Base-by-base conservation (phyloP, 2,113 vertebrate genomes). In the Hemibagrus wyckioides region DNA sequence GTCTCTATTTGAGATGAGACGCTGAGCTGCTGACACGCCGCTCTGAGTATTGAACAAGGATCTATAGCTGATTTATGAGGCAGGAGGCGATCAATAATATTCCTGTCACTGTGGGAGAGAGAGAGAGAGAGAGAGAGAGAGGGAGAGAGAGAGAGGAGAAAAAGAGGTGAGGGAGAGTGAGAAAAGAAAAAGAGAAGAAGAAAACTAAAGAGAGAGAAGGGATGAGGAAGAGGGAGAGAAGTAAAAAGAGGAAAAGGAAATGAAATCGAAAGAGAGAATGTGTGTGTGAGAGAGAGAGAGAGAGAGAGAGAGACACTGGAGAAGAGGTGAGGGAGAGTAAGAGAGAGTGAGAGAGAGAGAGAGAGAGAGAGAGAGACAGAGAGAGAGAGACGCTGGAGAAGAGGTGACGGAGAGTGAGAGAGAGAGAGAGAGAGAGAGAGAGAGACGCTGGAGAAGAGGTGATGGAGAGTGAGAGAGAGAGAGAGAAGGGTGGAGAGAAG, bases 11-110 rank as follows among this genome's bases (percentile, higher is more conserved):
- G 84, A 88, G 89, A 89, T 87, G 91, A 82, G 93, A 93, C 90
- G 92, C 39, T 50, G 90, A 93, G 92, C 89, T 90, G 94, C 92
- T 94, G 94, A 94, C 92, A 93, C 87, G 92, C 93, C 89, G 91
- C 86, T 89, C 87, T 87, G 89, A 90, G 52, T 94, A 94, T 93
- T 93, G 93, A 95, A 91, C 92, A 91, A 79, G 87, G 90, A 90
- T 91, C 89, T 89, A 88, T 90, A 80, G 86, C 88, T 94, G 94
- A 94, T 92, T 91, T 91, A 94, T 92, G 91, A 91, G 83, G 84
- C 23, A 33, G 82, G 3, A 85, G 84, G 75, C 25, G 41, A 87
- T 91, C 90, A 59, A 90, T 86, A 87, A 86, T 17, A 63, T 76
- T 81, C 54, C 75, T 39, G 86, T 84, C 84, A 83, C 63, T 67